phyloP scores from a whole-genome alignment of 2,797 vertebrate genomes.

The Phrynocephalus vlangalii region DNA sequence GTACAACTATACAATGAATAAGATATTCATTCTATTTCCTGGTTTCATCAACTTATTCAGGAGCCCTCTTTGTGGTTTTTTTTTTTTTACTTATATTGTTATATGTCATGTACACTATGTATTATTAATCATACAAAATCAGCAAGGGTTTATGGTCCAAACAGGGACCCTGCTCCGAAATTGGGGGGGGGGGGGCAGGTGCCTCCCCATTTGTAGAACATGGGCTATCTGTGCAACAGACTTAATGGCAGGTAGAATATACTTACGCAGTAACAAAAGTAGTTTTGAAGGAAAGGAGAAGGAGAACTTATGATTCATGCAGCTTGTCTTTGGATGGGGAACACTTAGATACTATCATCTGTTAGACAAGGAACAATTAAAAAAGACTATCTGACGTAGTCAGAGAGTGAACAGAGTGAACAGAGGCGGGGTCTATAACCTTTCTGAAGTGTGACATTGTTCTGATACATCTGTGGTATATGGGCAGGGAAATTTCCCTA shows the following conservation, averaged over 20 bases:
- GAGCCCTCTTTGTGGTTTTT: conserved; percentile 21
- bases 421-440: neutral
- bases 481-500: neutral
- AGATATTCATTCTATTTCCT: neutral
- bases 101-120: neutral
- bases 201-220: no score
- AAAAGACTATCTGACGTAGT: neutral
- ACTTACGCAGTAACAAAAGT: neutral
- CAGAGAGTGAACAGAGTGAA: conserved; percentile 1
- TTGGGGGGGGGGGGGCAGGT: no score
- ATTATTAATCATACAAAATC: neutral
- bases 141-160: no score
- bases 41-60: conserved; percentile 34
- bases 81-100: conserved; percentile 7
- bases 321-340: neutral
- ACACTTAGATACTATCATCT: neutral
- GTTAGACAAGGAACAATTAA: conserved; percentile 11
- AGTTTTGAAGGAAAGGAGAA: neutral
- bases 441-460: neutral
- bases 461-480: neutral
- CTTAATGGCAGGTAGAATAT: neutral
- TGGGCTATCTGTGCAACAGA: neutral
- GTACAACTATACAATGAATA: conserved; percentile 5
- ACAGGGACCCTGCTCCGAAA: no score
- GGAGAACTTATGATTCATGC: conserved; percentile 1